Percentiles rank a stretch among this genome's conserved stretches.
Conservation (phyloP, 2,797 vertebrate genomes). For the Scolopax rusticola region DNA sequence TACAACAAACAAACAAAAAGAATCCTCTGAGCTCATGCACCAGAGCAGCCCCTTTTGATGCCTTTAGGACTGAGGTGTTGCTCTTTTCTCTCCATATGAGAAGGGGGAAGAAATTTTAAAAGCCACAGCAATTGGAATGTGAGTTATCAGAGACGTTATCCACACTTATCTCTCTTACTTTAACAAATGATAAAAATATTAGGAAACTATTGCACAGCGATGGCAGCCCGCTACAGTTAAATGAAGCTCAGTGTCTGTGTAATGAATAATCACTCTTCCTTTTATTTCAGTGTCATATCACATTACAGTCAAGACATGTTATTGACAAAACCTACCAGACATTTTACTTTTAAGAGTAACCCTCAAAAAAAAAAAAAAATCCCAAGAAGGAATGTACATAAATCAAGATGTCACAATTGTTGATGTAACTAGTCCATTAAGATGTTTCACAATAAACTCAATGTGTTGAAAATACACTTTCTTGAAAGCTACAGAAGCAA, state of each 20-base stretch:
- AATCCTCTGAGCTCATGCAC: background rate
- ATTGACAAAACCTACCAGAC: conserved; percentile 72
- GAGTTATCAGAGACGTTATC: background rate
- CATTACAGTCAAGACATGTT: conserved; percentile 73
- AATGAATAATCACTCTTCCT: conserved; percentile 72
- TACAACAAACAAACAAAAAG: background rate
- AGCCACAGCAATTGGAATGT: background rate
- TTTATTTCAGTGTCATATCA: conserved; percentile 72
- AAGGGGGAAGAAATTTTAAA: background rate
- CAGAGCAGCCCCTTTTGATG: background rate
- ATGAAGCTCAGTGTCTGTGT: conserved; percentile 61
- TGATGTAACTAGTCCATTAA: conserved; percentile 26
- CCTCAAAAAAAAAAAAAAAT: background rate
- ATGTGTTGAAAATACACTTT: conserved; percentile 29
- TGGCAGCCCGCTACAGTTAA: background rate
- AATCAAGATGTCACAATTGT: conserved; percentile 11
- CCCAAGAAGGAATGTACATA: conserved; percentile 49
- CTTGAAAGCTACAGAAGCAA: conserved; percentile 38
- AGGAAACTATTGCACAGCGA: background rate
- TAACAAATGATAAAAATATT: background rate
- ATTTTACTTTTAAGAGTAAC: conserved; percentile 51
- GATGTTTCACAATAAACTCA: conserved; percentile 41
- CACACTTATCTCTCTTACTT: background rate
- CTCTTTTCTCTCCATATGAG: background rate
- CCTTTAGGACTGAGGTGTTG: background rate